Conservation (phyloP, 2,113 vertebrate genomes). For the Panurus biarmicus region DNA sequence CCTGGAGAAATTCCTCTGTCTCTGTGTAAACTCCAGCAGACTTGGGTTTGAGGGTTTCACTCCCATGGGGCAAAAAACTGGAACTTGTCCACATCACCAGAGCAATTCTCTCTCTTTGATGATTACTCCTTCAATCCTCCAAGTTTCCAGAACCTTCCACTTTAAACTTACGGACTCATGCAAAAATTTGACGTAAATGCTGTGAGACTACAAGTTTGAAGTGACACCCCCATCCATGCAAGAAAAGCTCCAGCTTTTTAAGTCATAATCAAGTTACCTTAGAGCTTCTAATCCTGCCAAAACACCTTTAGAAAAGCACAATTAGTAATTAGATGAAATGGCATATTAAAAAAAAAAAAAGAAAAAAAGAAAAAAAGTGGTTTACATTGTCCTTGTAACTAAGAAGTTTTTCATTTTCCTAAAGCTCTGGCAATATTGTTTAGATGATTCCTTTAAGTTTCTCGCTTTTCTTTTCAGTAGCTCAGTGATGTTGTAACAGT, state of each 20-base stretch:
- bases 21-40: neutral
- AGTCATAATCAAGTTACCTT: neutral
- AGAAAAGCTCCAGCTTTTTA: neutral
- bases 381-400: neutral
- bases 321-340: neutral
- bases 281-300: neutral
- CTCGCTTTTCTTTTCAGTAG: neutral
- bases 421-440: neutral
- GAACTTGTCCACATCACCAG: neutral
- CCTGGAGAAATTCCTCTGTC: neutral
- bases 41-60: neutral
- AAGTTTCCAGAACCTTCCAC: neutral
- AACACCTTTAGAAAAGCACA: neutral
- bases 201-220: neutral
- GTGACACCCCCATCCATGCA: neutral
- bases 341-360: neutral
- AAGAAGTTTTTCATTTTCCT: neutral
- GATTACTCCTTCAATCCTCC: neutral
- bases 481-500: neutral
- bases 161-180: neutral
- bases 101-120: neutral
- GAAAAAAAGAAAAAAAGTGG: too few species aligned
- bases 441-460: neutral
- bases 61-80: neutral
- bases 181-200: neutral